Conservation (phyloP, 2,888 invertebrate species). For the Macrophya alboannulata region DNA sequence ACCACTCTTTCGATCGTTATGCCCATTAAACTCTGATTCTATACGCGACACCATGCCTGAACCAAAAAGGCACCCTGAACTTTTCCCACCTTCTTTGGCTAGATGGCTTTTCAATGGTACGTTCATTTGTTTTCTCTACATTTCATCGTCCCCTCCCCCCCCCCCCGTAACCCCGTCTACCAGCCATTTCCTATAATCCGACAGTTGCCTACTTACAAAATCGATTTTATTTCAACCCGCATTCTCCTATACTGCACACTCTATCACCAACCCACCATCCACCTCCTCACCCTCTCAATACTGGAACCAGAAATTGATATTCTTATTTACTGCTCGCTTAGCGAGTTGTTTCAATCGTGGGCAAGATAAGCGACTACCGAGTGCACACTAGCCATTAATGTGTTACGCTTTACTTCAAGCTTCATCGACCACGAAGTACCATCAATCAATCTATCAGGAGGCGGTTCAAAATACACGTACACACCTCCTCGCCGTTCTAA, state of each 20-base stretch:
- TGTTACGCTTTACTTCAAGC: conserved; percentile 13
- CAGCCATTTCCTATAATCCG: background rate
- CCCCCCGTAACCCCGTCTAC: background rate
- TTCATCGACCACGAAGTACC: conserved; percentile 10
- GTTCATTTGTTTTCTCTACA: conserved; percentile 41
- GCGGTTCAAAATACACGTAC: background rate
- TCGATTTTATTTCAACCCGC: conserved; percentile 21
- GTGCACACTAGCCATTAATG: background rate
- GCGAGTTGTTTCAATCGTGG: conserved; percentile 1
- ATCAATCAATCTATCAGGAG: background rate
- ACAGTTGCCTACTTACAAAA: conserved; percentile 21
- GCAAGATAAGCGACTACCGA: background rate
- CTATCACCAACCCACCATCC: background rate
- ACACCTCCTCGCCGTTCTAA: background rate
- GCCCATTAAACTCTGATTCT: conserved; percentile 50
- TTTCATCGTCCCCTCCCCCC: background rate
- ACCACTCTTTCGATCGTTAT: conserved; percentile 47
- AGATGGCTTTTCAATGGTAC: conserved; percentile 47
- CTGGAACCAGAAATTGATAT: conserved; percentile 27
- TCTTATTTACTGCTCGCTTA: conserved; percentile 45
- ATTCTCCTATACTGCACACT: background rate
- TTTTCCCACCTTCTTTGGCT: background rate
- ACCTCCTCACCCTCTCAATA: background rate
- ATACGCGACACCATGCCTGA: conserved; percentile 41
- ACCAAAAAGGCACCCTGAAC: conserved; percentile 31